Conservation (phyloP, 1,140 invertebrate species). For the Varroa destructor region DNA sequence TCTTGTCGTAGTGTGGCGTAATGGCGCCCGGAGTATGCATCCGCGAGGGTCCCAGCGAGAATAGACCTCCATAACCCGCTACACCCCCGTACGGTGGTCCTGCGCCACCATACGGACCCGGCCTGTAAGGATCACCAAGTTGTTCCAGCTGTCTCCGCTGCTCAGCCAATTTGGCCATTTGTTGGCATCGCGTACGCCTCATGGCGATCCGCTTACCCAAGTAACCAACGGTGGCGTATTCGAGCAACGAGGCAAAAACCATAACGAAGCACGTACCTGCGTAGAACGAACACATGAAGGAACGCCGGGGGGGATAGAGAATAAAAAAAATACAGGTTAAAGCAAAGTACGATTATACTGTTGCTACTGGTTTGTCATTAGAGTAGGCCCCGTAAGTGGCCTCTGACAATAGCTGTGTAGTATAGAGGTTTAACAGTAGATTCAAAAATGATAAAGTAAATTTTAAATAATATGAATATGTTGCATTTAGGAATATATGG, state of each 20-base stretch:
- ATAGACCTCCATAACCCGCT: too few species aligned
- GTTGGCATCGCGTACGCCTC: constrained; percentile 72
- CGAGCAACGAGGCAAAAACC: constrained; percentile 38
- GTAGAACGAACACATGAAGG: constrained; percentile 37
- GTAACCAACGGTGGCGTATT: constrained; percentile 84
- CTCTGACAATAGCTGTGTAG: too few species aligned
- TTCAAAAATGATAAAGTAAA: too few species aligned
- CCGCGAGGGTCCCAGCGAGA: background rate
- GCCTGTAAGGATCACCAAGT: background rate
- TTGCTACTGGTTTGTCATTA: too few species aligned
- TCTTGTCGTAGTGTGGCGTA: constrained; percentile 27
- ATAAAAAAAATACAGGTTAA: too few species aligned
- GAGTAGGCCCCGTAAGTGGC: too few species aligned
- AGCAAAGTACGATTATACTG: too few species aligned
- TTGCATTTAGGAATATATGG: too few species aligned
- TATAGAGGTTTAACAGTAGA: too few species aligned
- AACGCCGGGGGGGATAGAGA: too few species aligned
- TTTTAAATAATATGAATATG: too few species aligned
- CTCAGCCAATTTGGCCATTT: constrained; percentile 73
- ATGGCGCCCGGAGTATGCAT: constrained; percentile 10
- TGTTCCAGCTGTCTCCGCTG: constrained; percentile 45
- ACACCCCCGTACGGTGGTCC: background rate
- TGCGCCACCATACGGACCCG: background rate
- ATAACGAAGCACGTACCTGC: constrained; percentile 41
- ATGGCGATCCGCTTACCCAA: constrained; percentile 89